These are phyloP conservation scores for Fundulus diaphanus DNA, from an alignment of 2,797 vertebrate genomes.

Conservation along the genomic window DNA sequence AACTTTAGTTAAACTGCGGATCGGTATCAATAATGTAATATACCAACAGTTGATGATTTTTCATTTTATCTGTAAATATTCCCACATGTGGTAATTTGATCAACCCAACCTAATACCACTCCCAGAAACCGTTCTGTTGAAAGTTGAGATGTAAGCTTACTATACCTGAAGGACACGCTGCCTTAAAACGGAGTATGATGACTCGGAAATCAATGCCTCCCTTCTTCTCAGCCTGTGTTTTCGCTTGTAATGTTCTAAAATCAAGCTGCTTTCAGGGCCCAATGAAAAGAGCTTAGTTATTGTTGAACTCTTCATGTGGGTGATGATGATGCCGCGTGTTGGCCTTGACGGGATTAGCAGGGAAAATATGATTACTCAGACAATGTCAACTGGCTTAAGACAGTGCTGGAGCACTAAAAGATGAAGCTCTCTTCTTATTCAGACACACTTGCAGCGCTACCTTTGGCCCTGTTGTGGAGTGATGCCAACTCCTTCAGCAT, in stretches of 20 bases:
- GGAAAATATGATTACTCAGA: slow-evolving; percentile 64
- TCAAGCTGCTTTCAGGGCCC: slow-evolving; percentile 60
- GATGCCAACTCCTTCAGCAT: not conserved
- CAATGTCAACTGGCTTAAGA: slow-evolving; percentile 48
- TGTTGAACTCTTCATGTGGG: slow-evolving; percentile 68
- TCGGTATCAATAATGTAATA: not conserved
- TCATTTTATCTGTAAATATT: not conserved
- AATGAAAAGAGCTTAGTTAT: slow-evolving; percentile 71
- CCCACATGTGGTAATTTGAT: not conserved
- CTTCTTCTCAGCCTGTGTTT: slow-evolving; percentile 42
- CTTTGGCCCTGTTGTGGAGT: not conserved
- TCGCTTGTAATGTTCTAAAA: slow-evolving; percentile 57
- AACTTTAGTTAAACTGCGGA: not conserved
- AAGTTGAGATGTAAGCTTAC: slow-evolving; percentile 52
- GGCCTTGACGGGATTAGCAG: slow-evolving; percentile 68
- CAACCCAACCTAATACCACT: not conserved
- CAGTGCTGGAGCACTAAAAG: slow-evolving; percentile 3
- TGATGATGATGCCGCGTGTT: slow-evolving; percentile 56
- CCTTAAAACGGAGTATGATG: slow-evolving; percentile 53
- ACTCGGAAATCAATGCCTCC: slow-evolving; percentile 58
- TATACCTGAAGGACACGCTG: slow-evolving; percentile 26
- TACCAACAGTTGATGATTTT: not conserved
- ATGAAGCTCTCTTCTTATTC: not conserved
- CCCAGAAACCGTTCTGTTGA: slow-evolving; percentile 3
- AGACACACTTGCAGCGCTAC: not conserved